Base-by-base conservation (phyloP, 2,888 invertebrate species). In the Thalpophila matura region DNA sequence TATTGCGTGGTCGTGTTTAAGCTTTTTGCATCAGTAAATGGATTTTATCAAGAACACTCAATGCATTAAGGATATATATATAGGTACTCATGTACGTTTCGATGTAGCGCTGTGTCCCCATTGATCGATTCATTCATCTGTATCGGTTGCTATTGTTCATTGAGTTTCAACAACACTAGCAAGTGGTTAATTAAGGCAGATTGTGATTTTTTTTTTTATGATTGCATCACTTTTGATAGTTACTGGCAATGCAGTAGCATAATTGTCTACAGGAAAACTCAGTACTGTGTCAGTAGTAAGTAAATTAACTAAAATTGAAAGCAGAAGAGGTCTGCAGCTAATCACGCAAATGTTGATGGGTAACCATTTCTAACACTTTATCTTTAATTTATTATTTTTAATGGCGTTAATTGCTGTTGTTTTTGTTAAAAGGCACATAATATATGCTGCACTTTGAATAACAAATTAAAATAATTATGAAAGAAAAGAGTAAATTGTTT, bases 1-100 rank as follows among this genome's bases (percentile, higher is more conserved):
- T 93, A 93, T 92, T 83, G 86, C 85, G 81, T 74, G 81, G 74
- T 83, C 86, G 85, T 85, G 84, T 75, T 83, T 77, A 79, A 77
- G 85, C 83, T 87, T 86, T 88, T 85, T 89, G 86, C 83, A 81
- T 84, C 75, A 78, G 77, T 84, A 82, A 89, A 83, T 87, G 86
- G 86, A 85, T 86, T 88, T 87, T 77, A 80, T 78, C 78, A 66
- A 60, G 76, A 69, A 75, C 68, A 61, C 61, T 74, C 69, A 66
- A 60, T 77, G 72, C 77, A 74, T 78, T 67, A 57, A 58, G 74
- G 45, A 47, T 62, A 53, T 65, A n/a, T n/a, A n/a, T n/a, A n/a
- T n/a, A n/a, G n/a, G n/a, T n/a, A 70, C 37, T 47, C 60, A 66
- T 53, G 22, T 60, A 60, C 18, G 47, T 49, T 20, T 49, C 42